Evolutionary conservation across 1,140 invertebrate genomes (phyloP).

Genomic region (Eufriesea mexicana): DNA sequence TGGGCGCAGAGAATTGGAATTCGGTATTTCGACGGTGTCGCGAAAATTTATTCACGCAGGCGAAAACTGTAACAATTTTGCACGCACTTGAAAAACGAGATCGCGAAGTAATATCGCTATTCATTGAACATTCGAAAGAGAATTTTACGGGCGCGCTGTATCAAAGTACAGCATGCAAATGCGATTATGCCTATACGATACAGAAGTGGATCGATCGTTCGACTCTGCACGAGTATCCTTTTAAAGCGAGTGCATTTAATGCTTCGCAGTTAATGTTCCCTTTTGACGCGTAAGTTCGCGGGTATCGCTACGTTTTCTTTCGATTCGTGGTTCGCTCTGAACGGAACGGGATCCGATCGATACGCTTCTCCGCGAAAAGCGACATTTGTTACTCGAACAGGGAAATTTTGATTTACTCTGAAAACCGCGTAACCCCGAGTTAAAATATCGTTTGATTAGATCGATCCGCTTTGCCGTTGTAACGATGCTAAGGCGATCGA

Average conservation of each 20-base stretch:
- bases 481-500: too few relatives aligned
- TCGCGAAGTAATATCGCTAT: slow-evolving; percentile 47
- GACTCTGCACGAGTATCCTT: slow-evolving; percentile 51
- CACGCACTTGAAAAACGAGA: slow-evolving; percentile 41
- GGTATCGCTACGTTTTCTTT: not conserved
- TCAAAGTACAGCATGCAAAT: slow-evolving; percentile 67
- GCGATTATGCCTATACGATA: slow-evolving; percentile 63
- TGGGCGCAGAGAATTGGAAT: not conserved
- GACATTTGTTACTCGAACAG: not conserved
- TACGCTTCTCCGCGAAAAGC: not conserved
- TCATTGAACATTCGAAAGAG: slow-evolving; percentile 61
- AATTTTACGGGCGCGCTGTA: slow-evolving; percentile 62
- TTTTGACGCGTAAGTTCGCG: not conserved
- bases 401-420: not conserved
- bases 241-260: slow-evolving; percentile 64
- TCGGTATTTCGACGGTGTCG: not conserved
- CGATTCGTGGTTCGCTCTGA: not conserved
- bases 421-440: too few relatives aligned
- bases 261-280: slow-evolving; percentile 50
- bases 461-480: too few relatives aligned
- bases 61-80: slow-evolving; percentile 43
- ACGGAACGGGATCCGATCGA: not conserved
- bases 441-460: too few relatives aligned
- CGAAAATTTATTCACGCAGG: slow-evolving; percentile 26
- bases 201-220: slow-evolving; percentile 57